phyloP scores from a whole-genome alignment of 64 coral and sea anemone genomes.

The Stichodactyla helianthus region DNA sequence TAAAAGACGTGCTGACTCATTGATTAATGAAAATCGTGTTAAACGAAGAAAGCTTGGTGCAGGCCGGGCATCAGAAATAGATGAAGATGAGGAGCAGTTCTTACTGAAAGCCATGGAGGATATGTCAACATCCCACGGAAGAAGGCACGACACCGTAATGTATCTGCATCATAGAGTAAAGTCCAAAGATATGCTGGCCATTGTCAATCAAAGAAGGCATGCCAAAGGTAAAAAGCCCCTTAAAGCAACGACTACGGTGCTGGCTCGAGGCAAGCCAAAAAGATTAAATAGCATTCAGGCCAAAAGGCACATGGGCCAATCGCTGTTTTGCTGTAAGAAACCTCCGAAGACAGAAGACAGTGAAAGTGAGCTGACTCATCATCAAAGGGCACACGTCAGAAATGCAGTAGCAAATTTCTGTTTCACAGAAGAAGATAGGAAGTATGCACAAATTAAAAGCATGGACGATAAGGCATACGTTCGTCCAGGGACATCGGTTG shows the following conservation, averaged over 20 bases:
- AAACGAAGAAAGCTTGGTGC: constrained; percentile 43
- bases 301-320: constrained; percentile 24
- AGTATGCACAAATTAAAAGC: constrained; percentile 24
- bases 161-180: constrained; percentile 24
- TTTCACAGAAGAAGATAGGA: constrained; percentile 16
- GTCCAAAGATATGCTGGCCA: constrained; percentile 25
- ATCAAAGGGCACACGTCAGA: constrained; percentile 30
- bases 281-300: constrained; percentile 30
- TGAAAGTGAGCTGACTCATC: background rate
- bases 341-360: constrained; percentile 23
- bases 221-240: constrained; percentile 6
- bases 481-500: background rate
- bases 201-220: constrained; percentile 22
- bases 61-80: constrained; percentile 10
- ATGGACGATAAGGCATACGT: constrained; percentile 20
- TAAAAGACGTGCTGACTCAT: constrained; percentile 18
- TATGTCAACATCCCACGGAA: constrained; percentile 23
- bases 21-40: constrained; percentile 31
- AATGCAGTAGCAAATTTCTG: constrained; percentile 15
- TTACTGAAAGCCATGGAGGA: constrained; percentile 24
- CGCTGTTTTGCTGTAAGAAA: constrained; percentile 55
- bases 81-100: constrained; percentile 39
- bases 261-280: constrained; percentile 9
- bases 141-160: constrained; percentile 26
- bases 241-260: background rate